Evolutionary conservation across 2,113 vertebrate species (phyloP).

Genomic region (Scolopax mira): DNA sequence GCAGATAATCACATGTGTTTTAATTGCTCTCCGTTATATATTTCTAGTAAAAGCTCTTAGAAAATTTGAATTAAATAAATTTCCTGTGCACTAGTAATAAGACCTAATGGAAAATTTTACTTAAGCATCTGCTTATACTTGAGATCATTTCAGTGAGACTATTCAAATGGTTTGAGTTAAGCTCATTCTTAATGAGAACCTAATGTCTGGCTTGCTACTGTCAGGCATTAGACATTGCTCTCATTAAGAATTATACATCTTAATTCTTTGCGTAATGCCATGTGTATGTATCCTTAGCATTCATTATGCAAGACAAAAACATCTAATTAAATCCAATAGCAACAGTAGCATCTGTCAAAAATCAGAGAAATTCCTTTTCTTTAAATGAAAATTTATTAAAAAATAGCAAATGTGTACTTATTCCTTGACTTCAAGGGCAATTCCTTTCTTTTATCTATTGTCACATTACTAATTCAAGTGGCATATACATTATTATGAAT

Average conservation of each 20-base stretch:
- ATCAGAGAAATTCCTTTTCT: neutral
- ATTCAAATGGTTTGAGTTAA: neutral
- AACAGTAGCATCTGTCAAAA: neutral
- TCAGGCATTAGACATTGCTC: neutral
- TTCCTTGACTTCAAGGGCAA: neutral
- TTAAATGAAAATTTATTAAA: neutral
- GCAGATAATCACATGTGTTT: neutral
- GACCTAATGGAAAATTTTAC: neutral
- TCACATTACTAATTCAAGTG: neutral
- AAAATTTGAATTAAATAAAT: neutral
- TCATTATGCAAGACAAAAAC: neutral
- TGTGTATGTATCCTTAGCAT: neutral
- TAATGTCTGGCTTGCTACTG: neutral
- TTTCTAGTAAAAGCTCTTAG: neutral
- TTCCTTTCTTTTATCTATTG: neutral
- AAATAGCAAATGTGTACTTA: neutral
- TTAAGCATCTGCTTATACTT: neutral
- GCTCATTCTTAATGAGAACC: neutral
- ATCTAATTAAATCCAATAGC: neutral
- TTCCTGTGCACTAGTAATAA: neutral
- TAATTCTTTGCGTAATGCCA: neutral
- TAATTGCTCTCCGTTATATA: neutral
- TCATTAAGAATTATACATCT: neutral
- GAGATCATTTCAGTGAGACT: neutral
- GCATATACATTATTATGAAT: neutral